Base-by-base conservation (phyloP, 1,140 invertebrate genomes). In the Drosophila sp. region DNA sequence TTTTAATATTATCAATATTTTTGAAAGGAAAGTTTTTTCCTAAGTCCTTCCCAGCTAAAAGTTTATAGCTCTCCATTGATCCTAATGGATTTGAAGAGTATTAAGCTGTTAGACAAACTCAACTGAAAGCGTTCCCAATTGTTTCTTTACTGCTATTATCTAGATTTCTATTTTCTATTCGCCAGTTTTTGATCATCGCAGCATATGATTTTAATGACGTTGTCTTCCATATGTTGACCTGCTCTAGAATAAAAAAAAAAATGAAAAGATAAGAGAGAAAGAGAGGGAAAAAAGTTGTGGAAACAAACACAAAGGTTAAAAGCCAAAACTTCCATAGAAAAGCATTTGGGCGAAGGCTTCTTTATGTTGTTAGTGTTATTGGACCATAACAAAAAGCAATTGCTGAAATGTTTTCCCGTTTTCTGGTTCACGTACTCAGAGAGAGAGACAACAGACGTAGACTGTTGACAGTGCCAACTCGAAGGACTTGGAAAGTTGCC, bases 201-300 rank as follows among this genome's bases (percentile, higher is more conserved):
- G 25, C 76, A 76, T 72, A 79, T 79, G 76, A 79, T 68, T 79
- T 79, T 79, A 79, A 79, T 79, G 76, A 79, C 44, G 61, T 50
- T 50, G 44, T 61, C 54, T 72, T 58, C 60, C 17, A 58, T 38
- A 25, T 57, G 55, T 33, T 58, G 56, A 33, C 25, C 29, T 40
- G 54, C 58, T 61, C 33, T 30, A 25, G 25, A 60, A 25, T 17
- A 41, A 58, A 47, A 8, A 25, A 4, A n/a, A 47, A 8, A 25
- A 25, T 8, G 25, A 6, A 7, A 8, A 10, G 35, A 38, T 38
- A n/a, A n/a, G n/a, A 23, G n/a, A 17, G n/a, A 23, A 1, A 23
- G 44, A 10, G 23, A 27, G 3, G 23, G 10, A 10, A 25, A 50
- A 50, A 50, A 27, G 44, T 30, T 58, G 32, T 54, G 17, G 33